Evolutionary conservation across 2,797 vertebrate genomes (phyloP).

Genomic region (Sandelia bainsii): DNA sequence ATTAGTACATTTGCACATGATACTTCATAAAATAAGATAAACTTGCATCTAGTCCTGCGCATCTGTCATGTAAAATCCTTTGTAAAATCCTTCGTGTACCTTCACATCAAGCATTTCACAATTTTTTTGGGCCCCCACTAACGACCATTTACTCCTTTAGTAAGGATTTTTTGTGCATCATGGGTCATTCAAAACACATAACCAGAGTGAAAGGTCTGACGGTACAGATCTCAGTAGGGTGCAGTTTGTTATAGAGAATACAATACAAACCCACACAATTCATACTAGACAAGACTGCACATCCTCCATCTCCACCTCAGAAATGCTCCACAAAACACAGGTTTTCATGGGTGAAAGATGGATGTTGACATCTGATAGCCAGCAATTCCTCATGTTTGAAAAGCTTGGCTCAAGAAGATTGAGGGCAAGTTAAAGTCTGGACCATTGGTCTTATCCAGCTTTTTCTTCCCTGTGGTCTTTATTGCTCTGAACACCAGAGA

Average conservation of each 20-base stretch:
- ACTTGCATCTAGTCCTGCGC: no score
- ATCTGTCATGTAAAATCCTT: not conserved
- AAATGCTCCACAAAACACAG: conserved; percentile 24
- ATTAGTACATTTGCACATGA: not conserved
- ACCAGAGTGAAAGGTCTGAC: conserved; percentile 35
- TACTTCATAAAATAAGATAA: not conserved
- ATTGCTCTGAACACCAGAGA: conserved; percentile 2
- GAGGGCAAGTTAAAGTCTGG: conserved; percentile 30
- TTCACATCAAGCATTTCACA: conserved; percentile 13
- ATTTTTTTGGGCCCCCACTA: conserved; percentile 15
- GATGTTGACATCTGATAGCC: conserved; percentile 32
- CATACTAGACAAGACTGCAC: conserved; percentile 12
- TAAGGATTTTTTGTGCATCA: conserved; percentile 50
- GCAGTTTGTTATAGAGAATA: conserved; percentile 44
- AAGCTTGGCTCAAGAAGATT: conserved; percentile 21
- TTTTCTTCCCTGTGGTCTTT: conserved; percentile 30
- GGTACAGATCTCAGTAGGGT: conserved; percentile 31
- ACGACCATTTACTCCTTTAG: conserved; percentile 48
- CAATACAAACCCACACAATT: conserved; percentile 17
- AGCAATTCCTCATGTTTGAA: conserved; percentile 36
- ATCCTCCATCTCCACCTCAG: conserved; percentile 10
- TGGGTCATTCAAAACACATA: conserved; percentile 54
- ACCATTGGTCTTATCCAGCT: conserved; percentile 38
- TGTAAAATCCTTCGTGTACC: not conserved
- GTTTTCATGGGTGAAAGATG: conserved; percentile 28